phyloP scores from a whole-genome alignment of 2,113 vertebrate species.

The Antechinus stuartii region DNA sequence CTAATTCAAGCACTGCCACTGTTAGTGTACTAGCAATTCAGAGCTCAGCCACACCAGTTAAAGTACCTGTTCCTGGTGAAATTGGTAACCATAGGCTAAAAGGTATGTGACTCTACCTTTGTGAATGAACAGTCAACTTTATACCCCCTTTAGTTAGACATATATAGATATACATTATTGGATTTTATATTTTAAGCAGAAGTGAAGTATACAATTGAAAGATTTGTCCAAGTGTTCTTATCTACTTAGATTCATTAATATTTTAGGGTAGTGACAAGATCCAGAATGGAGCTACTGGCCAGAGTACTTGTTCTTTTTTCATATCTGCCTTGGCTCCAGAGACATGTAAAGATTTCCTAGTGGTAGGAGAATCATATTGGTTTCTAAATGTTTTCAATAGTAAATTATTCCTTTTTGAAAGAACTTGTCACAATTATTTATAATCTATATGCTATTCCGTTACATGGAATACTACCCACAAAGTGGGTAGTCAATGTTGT shows the following conservation, averaged over 20 bases:
- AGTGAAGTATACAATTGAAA: neutral
- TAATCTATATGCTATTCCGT: neutral
- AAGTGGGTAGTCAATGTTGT: neutral
- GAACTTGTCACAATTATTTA: neutral
- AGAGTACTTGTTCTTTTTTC: neutral
- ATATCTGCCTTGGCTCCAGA: neutral
- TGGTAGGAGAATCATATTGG: neutral
- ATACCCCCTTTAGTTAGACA: constrained; percentile 14
- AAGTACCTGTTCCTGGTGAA: constrained; percentile 89
- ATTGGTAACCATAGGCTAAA: constrained; percentile 89
- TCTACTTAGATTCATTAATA: neutral
- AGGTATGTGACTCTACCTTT: constrained; percentile 83
- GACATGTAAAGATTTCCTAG: neutral
- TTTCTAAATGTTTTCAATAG: neutral
- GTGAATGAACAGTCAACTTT: neutral
- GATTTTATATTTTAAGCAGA: neutral
- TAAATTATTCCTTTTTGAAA: neutral
- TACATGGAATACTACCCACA: neutral
- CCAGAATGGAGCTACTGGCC: neutral
- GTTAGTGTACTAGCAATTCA: constrained; percentile 89
- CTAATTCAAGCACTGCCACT: constrained; percentile 84
- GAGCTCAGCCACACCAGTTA: constrained; percentile 92
- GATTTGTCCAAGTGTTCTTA: neutral
- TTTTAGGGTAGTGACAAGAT: constrained; percentile 17
- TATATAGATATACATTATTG: neutral